A percentile compares a stretch with the other conserved stretches of the same genome.
Evolutionary conservation across 2,888 invertebrate species (phyloP).

Genomic region (Tetragonisca angustula): DNA sequence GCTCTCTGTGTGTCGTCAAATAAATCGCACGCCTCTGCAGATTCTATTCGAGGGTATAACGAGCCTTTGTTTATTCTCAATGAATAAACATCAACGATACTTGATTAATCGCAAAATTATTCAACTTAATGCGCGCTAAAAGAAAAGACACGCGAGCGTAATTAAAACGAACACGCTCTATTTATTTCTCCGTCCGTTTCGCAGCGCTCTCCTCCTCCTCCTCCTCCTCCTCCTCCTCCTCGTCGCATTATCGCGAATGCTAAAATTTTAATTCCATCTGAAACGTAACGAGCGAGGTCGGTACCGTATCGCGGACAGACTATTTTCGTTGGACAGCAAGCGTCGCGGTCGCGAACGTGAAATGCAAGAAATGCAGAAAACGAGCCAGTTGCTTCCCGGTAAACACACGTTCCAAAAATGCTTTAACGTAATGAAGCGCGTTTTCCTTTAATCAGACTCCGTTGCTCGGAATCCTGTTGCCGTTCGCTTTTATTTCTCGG

Average conservation of each 20-base stretch:
- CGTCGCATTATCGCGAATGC: constrained; percentile 11
- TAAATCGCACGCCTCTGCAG: constrained; percentile 10
- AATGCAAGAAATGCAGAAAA: constrained; percentile 22
- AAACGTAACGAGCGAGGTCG: constrained; percentile 6
- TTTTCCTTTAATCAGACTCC: constrained; percentile 25
- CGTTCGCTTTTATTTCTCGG: not conserved
- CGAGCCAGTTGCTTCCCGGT: not conserved
- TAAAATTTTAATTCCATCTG: constrained; percentile 41
- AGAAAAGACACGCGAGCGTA: constrained; percentile 8
- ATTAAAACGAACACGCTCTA: constrained; percentile 7
- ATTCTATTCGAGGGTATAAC: no score
- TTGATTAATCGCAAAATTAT: not conserved
- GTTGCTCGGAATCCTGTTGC: not conserved
- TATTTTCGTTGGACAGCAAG: constrained; percentile 1
- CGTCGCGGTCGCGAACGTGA: not conserved
- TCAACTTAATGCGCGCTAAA: not conserved
- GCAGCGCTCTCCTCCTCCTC: not conserved
- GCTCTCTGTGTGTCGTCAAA: constrained; percentile 1
- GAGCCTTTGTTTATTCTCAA: not conserved
- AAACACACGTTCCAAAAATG: constrained; percentile 29
- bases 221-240: not conserved
- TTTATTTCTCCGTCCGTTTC: constrained; percentile 7
- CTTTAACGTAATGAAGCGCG: constrained; percentile 12
- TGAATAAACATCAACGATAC: constrained; percentile 16
- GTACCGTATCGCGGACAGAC: constrained; percentile 6